These are phyloP conservation scores for Typhlichthys eigenmanni DNA, from an alignment of 2,797 vertebrate species.

Conservation along the genomic window DNA sequence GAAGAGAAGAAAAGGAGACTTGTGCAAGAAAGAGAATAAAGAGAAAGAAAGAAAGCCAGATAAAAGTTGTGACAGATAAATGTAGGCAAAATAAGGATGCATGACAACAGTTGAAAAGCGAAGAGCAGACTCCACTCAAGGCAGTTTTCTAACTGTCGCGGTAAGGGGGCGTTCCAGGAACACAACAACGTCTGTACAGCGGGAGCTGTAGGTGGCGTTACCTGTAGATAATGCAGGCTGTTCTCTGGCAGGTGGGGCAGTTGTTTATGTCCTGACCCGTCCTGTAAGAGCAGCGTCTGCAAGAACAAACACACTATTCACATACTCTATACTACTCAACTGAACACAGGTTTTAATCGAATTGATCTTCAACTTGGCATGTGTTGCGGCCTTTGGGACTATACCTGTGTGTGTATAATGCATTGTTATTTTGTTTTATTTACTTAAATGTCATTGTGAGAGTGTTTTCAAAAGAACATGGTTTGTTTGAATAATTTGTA, in stretches of 20 bases:
- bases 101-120: too few species aligned
- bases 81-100: too few species aligned
- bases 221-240: constrained; percentile 99
- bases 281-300: constrained; percentile 93
- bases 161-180: neutral
- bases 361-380: too few species aligned
- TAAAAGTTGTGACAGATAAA: too few species aligned
- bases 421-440: too few species aligned
- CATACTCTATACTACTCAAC: too few species aligned
- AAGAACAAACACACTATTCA: constrained; percentile 56
- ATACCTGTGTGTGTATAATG: too few species aligned
- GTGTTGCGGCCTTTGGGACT: too few species aligned
- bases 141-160: too few species aligned
- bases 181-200: too few species aligned
- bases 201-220: constrained; percentile 62
- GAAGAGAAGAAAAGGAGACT: neutral
- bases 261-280: constrained; percentile 99
- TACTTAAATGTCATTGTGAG: neutral
- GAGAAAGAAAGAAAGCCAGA: neutral
- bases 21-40: neutral
- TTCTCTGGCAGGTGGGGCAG: constrained; percentile 96
- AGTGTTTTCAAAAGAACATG: neutral
- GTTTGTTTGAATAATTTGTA: too few species aligned
- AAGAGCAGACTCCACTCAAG: neutral
- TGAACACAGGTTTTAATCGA: too few species aligned